Evolutionary conservation across 2,888 invertebrate genomes (phyloP), one percentile per base, ranked within the genome.

Genomic region (Drosophila demipolita): DNA sequence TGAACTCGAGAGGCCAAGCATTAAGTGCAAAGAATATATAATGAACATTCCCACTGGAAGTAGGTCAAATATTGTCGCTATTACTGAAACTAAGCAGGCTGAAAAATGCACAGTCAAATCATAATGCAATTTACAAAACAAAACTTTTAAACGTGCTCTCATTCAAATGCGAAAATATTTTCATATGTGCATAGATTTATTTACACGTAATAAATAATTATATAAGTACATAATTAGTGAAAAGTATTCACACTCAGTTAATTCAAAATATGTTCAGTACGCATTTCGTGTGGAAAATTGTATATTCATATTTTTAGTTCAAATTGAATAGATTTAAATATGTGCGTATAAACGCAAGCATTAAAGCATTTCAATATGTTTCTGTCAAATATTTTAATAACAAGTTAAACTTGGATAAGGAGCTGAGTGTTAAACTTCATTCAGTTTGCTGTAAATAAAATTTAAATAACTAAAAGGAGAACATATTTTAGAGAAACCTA

Each of bases 41-140:
- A 81, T 81, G 48, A 42, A 23, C 61, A 62, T 42, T 48, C 50
- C 32, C 33, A 20, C 12, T 20, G 54, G 49, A 83, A 74, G 65
- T 83, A 70, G 84, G 74, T 81, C 77, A 77, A 83, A 49, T 42
- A 36, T 53, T 33, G 20, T 33, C 12, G 23, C 20, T 12, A 48
- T 40, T 52, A 40, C 33, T 33, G 40, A n/a, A 32, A 20, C 38
- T n/a, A 36, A 42, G 45, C 29, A 38, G 48, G 26, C 17, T n/a
- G 17, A 12, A 17, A 23, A 23, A 40, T n/a, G 26, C 4, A 3
- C 20, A 59, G 33, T 20, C n/a, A n/a, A 53, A 40, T 20, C 26
- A 58, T 58, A 42, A 49, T 48, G 26, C 61, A 52, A 55, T 20
- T 53, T 36, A 11, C 23, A 36, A 50, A 38, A 59, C 59, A 49